Base-by-base conservation (phyloP, 2,888 invertebrate genomes). In the Apodemia zela region DNA sequence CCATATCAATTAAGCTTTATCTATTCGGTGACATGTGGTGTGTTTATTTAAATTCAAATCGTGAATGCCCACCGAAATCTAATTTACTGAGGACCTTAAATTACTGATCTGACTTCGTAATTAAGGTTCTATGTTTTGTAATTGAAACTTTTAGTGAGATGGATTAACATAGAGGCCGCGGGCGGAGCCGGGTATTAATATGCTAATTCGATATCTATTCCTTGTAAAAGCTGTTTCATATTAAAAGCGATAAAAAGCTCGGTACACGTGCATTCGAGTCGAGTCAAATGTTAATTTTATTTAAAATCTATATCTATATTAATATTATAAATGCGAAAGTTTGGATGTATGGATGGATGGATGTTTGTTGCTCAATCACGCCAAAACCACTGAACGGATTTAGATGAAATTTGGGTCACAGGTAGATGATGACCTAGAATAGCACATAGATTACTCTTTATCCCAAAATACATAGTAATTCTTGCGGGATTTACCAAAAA, bases 101-200 rank as follows among this genome's bases (percentile, higher is more conserved):
- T 63, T 59, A 64, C 58, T 51, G 47, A 35, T 25, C n/a, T 42
- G 63, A 45, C 60, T 29, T 51, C 29, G 62, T 65, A 68, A 68
- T 69, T 66, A 67, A 67, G 63, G 63, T 61, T 13, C 60, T 65
- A 58, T 63, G 63, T 49, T 61, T 66, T 71, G 74, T 76, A 76
- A 76, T 76, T 75, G 75, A 73, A 75, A 73, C 75, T 71, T 71
- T 78, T 73, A 72, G 70, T 66, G 64, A 67, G 67, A 72, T 73
- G 73, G 71, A 77, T 78, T 77, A 71, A 73, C 77, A 76, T 77
- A 76, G 74, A 73, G 67, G 68, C 65, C 65, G 59, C 54, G 38
- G 63, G 63, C 63, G 67, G 54, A 64, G 51, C 18, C 61, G 51
- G 60, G 68, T 69, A 72, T 73, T 73, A 73, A 70, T 73, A 75